A percentile compares a stretch with the other conserved stretches of the same genome.
Evolutionary conservation across 1,140 invertebrate species (phyloP).

Genomic region (Drosophila subpulchrella): DNA sequence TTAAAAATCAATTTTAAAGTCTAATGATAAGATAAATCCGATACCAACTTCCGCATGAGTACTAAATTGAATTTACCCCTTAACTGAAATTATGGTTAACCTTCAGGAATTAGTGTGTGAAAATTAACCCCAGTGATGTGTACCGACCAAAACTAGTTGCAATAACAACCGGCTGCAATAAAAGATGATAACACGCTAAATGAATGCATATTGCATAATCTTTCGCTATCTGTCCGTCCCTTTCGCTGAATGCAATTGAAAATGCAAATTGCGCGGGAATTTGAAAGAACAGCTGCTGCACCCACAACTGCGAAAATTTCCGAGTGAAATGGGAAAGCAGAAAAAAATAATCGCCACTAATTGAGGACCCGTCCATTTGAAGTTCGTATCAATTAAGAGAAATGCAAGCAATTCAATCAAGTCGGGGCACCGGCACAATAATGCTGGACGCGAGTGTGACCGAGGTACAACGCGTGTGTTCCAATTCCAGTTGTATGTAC

Average conservation of each 20-base stretch:
- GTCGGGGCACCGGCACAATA: slow-evolving; percentile 24
- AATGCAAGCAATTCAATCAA: slow-evolving; percentile 76
- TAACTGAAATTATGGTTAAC: slow-evolving; percentile 53
- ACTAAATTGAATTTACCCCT: slow-evolving; percentile 29
- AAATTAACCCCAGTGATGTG: slow-evolving; percentile 77
- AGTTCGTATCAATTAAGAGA: slow-evolving; percentile 79
- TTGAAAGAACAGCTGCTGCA: slow-evolving; percentile 65
- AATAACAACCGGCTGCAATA: slow-evolving; percentile 32
- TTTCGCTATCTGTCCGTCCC: slow-evolving; percentile 24
- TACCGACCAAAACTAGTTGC: slow-evolving; percentile 57
- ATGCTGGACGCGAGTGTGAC: slow-evolving; percentile 48
- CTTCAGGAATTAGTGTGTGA: slow-evolving; percentile 77
- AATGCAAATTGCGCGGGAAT: slow-evolving; percentile 67
- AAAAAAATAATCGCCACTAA: slow-evolving; percentile 63
- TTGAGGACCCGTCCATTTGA: slow-evolving; percentile 69
- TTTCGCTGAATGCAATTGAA: slow-evolving; percentile 47
- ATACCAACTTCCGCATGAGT: slow-evolving; percentile 1
- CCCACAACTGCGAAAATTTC: slow-evolving; percentile 45
- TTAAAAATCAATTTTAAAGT: neutral
- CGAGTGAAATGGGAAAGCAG: slow-evolving; percentile 61
- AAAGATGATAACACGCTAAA: slow-evolving; percentile 71
- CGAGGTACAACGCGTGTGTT: slow-evolving; percentile 56
- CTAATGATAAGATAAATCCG: neutral
- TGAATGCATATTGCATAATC: slow-evolving; percentile 74
- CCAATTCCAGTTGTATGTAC: slow-evolving; percentile 60